Percentiles rank a stretch among this genome's conserved stretches.
Conservation (phyloP, 2,797 vertebrate genomes). For the Artibeus lituratus region DNA sequence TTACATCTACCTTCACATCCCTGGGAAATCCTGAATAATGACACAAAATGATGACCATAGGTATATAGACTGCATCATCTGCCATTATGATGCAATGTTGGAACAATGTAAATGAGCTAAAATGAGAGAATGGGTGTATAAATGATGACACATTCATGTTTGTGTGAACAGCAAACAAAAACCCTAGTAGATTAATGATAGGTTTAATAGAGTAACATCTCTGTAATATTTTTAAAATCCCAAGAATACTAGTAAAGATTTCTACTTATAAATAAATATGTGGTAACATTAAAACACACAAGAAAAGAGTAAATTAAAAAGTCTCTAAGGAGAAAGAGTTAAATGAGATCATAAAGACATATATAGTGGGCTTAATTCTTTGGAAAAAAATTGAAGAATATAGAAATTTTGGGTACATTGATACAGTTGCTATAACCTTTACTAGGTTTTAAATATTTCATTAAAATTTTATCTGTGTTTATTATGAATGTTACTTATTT, state of each 20-base stretch:
- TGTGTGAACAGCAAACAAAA: not conserved
- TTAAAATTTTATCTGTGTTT: not conserved
- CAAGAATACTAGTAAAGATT: not conserved
- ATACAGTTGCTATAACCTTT: not conserved
- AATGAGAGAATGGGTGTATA: not conserved
- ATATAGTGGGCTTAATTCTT: not conserved
- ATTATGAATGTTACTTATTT: not conserved
- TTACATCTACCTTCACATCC: not conserved
- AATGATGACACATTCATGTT: not conserved
- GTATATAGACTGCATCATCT: not conserved
- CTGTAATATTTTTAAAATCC: not conserved
- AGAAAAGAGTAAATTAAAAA: not conserved
- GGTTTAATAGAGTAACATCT: not conserved
- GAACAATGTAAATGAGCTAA: not conserved
- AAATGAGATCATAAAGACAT: not conserved
- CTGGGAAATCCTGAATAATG: not conserved
- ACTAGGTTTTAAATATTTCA: not conserved
- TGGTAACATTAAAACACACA: not conserved
- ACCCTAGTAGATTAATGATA: not conserved
- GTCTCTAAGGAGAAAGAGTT: not conserved
- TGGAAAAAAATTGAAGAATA: not conserved
- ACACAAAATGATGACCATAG: not conserved
- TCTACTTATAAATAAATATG: not conserved
- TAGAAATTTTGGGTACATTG: not conserved
- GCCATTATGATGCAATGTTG: not conserved